Percentiles rank a stretch among this genome's conserved stretches.
Evolutionary conservation across 2,888 invertebrate genomes (phyloP).

Genomic region (Bruchidius siliquastri): DNA sequence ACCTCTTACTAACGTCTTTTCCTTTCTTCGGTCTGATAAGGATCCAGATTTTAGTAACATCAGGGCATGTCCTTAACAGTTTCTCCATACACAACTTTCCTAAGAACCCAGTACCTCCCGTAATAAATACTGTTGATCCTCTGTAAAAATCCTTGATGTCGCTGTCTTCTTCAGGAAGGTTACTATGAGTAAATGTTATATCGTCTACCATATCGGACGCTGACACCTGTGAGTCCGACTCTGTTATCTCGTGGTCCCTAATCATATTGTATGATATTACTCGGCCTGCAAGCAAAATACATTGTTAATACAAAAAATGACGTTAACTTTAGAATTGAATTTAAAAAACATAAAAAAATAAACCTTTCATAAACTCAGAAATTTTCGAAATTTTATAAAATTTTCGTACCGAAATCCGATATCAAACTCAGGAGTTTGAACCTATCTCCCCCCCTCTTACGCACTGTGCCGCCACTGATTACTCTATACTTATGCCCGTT

Average conservation of each 20-base stretch:
- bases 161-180: constrained; percentile 35
- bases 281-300: background rate
- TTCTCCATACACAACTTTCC: constrained; percentile 41
- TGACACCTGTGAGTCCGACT: constrained; percentile 29
- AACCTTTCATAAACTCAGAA: too few species aligned
- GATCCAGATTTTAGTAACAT: constrained; percentile 36
- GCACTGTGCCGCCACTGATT: too few species aligned
- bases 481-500: constrained; percentile 36
- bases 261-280: background rate
- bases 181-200: constrained; percentile 50
- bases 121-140: constrained; percentile 38
- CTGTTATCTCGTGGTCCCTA: background rate
- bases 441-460: too few species aligned
- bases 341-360: too few species aligned
- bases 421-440: too few species aligned
- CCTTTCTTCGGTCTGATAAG: constrained; percentile 38
- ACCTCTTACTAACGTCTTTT: constrained; percentile 31
- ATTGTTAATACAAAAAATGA: background rate
- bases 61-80: constrained; percentile 39
- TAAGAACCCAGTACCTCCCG: constrained; percentile 46
- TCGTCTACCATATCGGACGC: constrained; percentile 44
- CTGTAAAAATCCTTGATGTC: constrained; percentile 35
- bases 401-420: too few species aligned
- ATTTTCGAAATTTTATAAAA: too few species aligned
- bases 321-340: too few species aligned